Conservation (phyloP, 2,888 invertebrate species). For the Meghimatium bilineatum region DNA sequence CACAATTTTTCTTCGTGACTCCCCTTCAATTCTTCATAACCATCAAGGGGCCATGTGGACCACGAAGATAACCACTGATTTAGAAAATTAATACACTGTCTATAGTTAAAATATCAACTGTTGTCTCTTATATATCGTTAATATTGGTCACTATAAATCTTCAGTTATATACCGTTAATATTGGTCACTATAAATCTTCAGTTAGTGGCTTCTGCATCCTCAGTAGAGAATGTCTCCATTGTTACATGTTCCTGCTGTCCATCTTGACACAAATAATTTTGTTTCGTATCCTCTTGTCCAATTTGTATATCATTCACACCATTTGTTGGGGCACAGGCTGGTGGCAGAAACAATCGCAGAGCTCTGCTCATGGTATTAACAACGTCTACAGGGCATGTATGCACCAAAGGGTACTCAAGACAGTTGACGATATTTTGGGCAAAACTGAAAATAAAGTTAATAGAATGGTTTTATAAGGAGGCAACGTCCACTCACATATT, state of each 20-base stretch:
- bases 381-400: constrained; percentile 40
- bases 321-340: constrained; percentile 39
- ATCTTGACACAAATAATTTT: background rate
- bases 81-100: too few species aligned
- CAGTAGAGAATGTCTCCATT: constrained; percentile 42
- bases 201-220: constrained; percentile 21
- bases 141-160: background rate
- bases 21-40: too few species aligned
- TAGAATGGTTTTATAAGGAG: background rate
- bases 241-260: constrained; percentile 3
- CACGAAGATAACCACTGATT: too few species aligned
- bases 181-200: background rate
- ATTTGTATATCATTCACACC: background rate
- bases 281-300: background rate
- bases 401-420: constrained; percentile 40
- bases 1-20: too few species aligned
- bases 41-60: too few species aligned
- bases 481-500: background rate
- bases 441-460: constrained; percentile 41
- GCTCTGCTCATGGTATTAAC: constrained; percentile 42
- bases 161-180: background rate
- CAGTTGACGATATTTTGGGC: constrained; percentile 52
- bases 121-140: too few species aligned
- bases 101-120: too few species aligned
- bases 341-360: constrained; percentile 41